Conservation (phyloP, 2,113 vertebrate genomes). For the Laticauda colubrina region DNA sequence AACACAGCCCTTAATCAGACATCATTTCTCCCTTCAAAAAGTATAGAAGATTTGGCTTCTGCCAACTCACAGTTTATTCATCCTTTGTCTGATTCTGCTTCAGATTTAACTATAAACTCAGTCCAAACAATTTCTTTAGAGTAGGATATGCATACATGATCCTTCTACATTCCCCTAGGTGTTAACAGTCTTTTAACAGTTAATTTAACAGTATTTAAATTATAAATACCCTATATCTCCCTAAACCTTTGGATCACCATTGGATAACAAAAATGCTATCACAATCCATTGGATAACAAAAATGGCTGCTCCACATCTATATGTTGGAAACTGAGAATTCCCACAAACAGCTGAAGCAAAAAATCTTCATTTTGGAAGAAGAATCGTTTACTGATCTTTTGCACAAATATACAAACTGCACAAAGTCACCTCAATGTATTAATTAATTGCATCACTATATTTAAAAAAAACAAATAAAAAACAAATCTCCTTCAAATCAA, state of each 20-base stretch:
- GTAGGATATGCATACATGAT: neutral
- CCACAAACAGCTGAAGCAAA: neutral
- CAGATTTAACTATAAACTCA: neutral
- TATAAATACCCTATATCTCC: neutral
- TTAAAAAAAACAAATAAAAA: neutral
- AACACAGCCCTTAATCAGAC: neutral
- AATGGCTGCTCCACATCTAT: neutral
- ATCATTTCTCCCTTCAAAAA: neutral
- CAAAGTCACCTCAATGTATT: neutral
- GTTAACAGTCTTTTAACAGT: neutral
- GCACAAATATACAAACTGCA: neutral
- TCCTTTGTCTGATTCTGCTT: neutral
- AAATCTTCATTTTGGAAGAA: neutral
- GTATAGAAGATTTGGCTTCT: neutral
- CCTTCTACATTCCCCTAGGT: neutral
- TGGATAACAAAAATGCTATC: neutral
- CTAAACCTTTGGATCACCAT: neutral
- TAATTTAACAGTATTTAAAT: neutral
- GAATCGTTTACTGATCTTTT: neutral
- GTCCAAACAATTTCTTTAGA: neutral
- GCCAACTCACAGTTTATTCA: neutral
- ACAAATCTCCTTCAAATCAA: neutral
- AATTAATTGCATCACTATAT: neutral
- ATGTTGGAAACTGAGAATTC: neutral
- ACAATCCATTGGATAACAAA: neutral